Percentiles rank a stretch among this genome's conserved stretches.
These are phyloP conservation scores for Chymomyza caudatula DNA, from an alignment of 2,888 invertebrate species.

Conservation along the genomic window DNA sequence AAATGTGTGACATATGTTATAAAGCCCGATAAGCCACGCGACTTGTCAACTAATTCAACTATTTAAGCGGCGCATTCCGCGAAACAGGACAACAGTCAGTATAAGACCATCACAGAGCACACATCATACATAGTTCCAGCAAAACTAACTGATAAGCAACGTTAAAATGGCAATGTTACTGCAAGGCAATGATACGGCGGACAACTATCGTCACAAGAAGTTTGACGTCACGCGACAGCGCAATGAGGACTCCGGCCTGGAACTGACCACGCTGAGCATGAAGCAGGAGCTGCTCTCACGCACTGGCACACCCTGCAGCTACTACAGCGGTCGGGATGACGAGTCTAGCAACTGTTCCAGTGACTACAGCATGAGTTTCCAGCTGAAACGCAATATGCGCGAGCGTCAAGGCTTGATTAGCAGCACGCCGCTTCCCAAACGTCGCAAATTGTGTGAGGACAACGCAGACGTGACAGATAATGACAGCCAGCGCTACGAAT, in stretches of 20 bases:
- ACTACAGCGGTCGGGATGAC: slow-evolving; percentile 12
- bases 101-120: slow-evolving; percentile 13
- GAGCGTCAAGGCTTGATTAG: not conserved
- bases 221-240: slow-evolving; percentile 48
- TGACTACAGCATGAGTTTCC: slow-evolving; percentile 19
- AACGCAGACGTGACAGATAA: not conserved
- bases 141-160: slow-evolving; percentile 5
- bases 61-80: slow-evolving; percentile 33
- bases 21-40: not conserved
- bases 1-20: slow-evolving; percentile 47
- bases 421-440: slow-evolving; percentile 33
- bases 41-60: not conserved
- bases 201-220: slow-evolving; percentile 68
- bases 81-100: slow-evolving; percentile 50
- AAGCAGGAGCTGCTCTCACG: slow-evolving; percentile 41
- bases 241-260: not conserved
- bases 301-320: slow-evolving; percentile 23
- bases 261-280: slow-evolving; percentile 25
- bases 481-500: slow-evolving; percentile 27
- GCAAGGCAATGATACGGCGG: not conserved
- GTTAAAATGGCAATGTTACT: not conserved
- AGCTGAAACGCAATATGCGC: not conserved
- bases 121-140: slow-evolving; percentile 13
- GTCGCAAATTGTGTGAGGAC: slow-evolving; percentile 20
- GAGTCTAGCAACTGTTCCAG: slow-evolving; percentile 41